Evolutionary conservation across 2,113 vertebrate species (phyloP), one percentile per base, ranked within the genome.

Genomic region (Vulpes ferrilata): DNA sequence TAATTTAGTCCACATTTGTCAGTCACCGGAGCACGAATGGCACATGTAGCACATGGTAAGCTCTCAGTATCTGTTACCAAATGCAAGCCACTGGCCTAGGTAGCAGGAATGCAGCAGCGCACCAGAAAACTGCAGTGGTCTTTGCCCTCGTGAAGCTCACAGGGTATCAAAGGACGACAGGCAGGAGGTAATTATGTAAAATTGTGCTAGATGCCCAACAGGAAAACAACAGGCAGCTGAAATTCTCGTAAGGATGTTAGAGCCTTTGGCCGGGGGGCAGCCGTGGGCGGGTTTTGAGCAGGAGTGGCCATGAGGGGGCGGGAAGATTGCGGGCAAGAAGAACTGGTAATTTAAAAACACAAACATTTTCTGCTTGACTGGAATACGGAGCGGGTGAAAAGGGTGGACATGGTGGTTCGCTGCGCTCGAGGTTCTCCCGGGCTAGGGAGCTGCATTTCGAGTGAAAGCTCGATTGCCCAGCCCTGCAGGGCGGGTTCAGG

Each of bases 201-300:
- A 94, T 53, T 88, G 60, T 80, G 84, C 62, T 88, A 30, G 79
- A 55, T 92, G 78, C 48, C 1, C 22, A 85, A 62, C 38, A 93
- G 83, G 71, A 89, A 96, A 89, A 87, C 69, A 89, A 93, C 89
- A 57, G 90, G 88, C 23, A 27, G 74, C 43, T 84, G 95, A 93
- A 90, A 98, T 91, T 95, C 38, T 90, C 27, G 0, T 51, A 60
- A 90, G 48, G 74, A 84, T 53, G 38, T 69, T 84, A 86, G 87
- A 79, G 81, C 84, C 79, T 93, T 89, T 1, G 1, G 84, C 48
- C 5, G 59, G 16, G 51, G 43, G 69, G 88, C 81, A 90, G 93
- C 83, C n/a, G 57, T 90, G 87, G 97, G 92, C 23, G 48, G 87
- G 69, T 96, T 97, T 90, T 83, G 69, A 93, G 89, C 73, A 25